These are phyloP conservation scores for Erynnis tages DNA, from an alignment of 2,888 invertebrate species.

Conservation along the genomic window DNA sequence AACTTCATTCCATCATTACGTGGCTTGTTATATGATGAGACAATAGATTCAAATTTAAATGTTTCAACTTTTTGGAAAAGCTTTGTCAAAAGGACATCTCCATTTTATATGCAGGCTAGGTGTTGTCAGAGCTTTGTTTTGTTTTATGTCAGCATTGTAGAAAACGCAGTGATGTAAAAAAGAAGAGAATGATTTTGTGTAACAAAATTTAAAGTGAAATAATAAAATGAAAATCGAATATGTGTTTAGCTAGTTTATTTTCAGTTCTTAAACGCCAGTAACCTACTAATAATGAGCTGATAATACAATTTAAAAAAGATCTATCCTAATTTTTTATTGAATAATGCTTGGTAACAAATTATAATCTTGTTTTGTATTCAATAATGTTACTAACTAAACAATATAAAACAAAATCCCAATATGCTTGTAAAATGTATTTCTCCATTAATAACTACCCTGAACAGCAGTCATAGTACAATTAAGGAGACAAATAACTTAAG, in stretches of 20 bases:
- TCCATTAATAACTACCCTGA: slow-evolving; percentile 36
- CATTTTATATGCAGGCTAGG: too few relatives aligned
- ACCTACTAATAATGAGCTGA: slow-evolving; percentile 80
- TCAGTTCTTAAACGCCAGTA: slow-evolving; percentile 82
- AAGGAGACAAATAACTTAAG: slow-evolving; percentile 72
- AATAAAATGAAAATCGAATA: slow-evolving; percentile 41
- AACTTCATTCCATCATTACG: too few relatives aligned
- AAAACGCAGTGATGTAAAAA: too few relatives aligned
- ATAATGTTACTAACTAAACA: slow-evolving; percentile 73
- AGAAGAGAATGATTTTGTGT: too few relatives aligned
- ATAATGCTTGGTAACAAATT: slow-evolving; percentile 81
- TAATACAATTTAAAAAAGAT: slow-evolving; percentile 79
- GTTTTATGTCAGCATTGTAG: too few relatives aligned
- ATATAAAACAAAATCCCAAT: slow-evolving; percentile 70
- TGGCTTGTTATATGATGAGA: too few relatives aligned
- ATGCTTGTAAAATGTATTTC: slow-evolving; percentile 48
- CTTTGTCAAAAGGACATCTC: too few relatives aligned
- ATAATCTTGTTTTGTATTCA: slow-evolving; percentile 73
- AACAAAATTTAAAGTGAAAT: too few relatives aligned
- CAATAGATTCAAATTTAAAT: too few relatives aligned
- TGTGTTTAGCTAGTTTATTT: slow-evolving; percentile 80
- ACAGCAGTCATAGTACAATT: slow-evolving; percentile 42
- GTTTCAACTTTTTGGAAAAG: too few relatives aligned
- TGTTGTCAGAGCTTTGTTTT: too few relatives aligned
- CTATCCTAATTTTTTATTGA: slow-evolving; percentile 78